Conservation (phyloP, 1,140 invertebrate genomes). For the Ruditapes philippinarum region DNA sequence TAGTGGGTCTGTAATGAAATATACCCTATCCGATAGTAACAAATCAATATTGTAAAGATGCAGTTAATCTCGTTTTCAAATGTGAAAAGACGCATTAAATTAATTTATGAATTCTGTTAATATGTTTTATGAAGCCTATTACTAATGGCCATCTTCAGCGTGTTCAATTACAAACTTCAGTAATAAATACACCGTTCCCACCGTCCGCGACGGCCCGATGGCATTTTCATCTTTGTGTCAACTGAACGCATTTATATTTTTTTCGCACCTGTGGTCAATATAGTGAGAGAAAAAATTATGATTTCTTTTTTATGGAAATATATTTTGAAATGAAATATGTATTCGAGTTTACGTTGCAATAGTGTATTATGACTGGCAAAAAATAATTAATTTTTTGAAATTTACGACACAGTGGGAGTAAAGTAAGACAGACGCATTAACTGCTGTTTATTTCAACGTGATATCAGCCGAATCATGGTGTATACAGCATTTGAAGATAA, state of each 20-base stretch:
- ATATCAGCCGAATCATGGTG: neutral
- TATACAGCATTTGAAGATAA: neutral
- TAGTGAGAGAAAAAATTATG: neutral
- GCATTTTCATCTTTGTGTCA: neutral
- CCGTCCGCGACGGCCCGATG: neutral
- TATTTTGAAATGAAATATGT: neutral
- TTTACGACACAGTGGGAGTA: neutral
- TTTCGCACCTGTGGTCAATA: neutral
- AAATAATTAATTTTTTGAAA: neutral
- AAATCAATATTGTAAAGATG: neutral
- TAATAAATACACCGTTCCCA: neutral
- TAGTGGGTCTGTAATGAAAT: neutral
- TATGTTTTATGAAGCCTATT: neutral
- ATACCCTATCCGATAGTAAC: neutral
- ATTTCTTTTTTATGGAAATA: neutral
- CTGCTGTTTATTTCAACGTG: neutral
- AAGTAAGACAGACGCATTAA: neutral
- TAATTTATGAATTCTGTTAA: constrained; percentile 21
- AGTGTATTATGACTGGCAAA: neutral
- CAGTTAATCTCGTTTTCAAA: constrained; percentile 5
- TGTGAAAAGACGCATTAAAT: constrained; percentile 6
- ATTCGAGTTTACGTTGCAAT: no score
- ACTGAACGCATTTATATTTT: neutral
- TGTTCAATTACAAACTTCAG: neutral
- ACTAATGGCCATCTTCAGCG: neutral